A percentile compares a stretch with the other conserved stretches of the same genome.
Conservation (phyloP, 1,140 invertebrate genomes). For the Dysdera silvatica region DNA sequence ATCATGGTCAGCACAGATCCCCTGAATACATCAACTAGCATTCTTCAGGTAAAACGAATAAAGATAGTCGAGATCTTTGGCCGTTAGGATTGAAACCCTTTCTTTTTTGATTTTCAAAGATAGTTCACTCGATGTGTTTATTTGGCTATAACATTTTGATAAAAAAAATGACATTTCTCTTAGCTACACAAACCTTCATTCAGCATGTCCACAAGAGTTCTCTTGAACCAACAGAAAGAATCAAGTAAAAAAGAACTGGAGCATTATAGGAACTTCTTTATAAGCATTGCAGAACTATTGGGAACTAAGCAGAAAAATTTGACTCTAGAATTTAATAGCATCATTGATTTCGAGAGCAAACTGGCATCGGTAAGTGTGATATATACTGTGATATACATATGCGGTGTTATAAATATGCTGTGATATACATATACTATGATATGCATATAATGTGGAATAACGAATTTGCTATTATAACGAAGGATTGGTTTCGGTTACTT, state of each 20-base stretch:
- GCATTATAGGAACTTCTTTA: neutral
- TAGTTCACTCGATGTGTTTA: neutral
- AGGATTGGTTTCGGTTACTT: too few species aligned
- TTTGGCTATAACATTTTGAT: neutral
- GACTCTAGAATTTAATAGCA: neutral
- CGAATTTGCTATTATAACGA: too few species aligned
- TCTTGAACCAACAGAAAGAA: neutral
- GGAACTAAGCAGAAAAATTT: neutral
- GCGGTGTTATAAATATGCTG: too few species aligned
- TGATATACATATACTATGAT: too few species aligned
- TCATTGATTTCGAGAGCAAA: neutral
- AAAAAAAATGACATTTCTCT: too few species aligned
- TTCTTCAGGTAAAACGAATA: neutral
- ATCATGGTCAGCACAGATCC: slow-evolving; percentile 3
- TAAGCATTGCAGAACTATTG: neutral
- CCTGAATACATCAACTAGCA: neutral
- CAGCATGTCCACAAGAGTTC: neutral
- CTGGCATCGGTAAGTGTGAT: neutral
- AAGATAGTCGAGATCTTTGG: too few species aligned
- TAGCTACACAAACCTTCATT: neutral
- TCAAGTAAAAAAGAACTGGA: neutral
- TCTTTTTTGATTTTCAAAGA: too few species aligned
- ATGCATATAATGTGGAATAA: too few species aligned
- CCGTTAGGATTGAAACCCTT: too few species aligned
- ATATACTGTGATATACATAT: too few species aligned